These are phyloP conservation scores for Ispidina picta DNA, from an alignment of 2,797 vertebrate species.

Conservation along the genomic window DNA sequence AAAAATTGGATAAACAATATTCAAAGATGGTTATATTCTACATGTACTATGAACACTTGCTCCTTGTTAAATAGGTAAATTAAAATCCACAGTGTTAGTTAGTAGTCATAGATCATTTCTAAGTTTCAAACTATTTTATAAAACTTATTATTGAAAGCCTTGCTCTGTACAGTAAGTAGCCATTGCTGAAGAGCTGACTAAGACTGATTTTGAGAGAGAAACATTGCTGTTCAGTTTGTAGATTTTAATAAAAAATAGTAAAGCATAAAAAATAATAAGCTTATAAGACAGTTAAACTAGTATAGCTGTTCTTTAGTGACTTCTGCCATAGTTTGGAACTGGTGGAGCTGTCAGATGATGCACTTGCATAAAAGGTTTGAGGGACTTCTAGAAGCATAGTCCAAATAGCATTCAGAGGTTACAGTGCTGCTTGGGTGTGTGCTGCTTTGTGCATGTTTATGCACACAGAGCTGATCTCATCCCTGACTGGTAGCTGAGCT, in stretches of 20 bases:
- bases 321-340: background rate
- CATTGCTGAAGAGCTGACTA: background rate
- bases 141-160: background rate
- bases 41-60: background rate
- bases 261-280: background rate
- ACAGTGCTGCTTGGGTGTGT: background rate
- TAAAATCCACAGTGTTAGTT: background rate
- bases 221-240: background rate
- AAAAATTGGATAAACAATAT: background rate
- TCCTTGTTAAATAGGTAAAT: background rate
- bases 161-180: background rate
- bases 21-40: background rate
- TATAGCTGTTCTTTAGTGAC: background rate
- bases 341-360: background rate
- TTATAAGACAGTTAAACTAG: background rate
- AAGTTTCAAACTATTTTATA: background rate
- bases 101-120: background rate
- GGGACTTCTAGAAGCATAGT: background rate
- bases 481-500: background rate
- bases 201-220: background rate
- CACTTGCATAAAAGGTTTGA: background rate
- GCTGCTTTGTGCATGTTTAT: background rate
- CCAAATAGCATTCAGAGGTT: background rate
- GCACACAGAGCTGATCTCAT: background rate
- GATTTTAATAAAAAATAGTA: background rate